Evolutionary conservation across 2,888 invertebrate genomes (phyloP).

Genomic region (Eumerus sabulonum): DNA sequence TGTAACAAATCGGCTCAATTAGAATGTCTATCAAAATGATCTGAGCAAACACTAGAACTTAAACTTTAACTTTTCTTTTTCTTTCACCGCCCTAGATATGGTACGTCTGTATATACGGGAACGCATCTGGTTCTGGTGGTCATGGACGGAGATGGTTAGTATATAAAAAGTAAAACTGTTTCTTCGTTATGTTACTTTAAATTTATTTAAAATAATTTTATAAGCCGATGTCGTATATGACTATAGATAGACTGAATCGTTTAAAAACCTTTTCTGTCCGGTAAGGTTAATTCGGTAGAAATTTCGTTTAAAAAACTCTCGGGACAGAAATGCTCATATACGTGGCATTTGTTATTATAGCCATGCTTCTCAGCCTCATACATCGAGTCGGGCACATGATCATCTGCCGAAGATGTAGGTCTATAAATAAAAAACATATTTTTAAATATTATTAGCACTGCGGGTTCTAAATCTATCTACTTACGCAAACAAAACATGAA

Average conservation of each 20-base stretch:
- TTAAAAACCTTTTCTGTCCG: too few relatives aligned
- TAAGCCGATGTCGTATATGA: too few relatives aligned
- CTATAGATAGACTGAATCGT: too few relatives aligned
- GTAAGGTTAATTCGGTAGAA: conserved; percentile 33
- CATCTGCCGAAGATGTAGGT: conserved; percentile 82
- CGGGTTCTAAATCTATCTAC: conserved; percentile 71
- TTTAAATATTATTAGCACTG: neutral
- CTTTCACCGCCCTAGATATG: conserved; percentile 28
- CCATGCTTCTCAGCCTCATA: conserved; percentile 82
- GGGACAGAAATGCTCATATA: conserved; percentile 80
- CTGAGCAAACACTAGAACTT: conserved; percentile 19
- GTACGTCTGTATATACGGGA: neutral
- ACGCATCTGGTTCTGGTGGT: too few relatives aligned
- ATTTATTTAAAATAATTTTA: too few relatives aligned
- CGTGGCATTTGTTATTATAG: conserved; percentile 79
- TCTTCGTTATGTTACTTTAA: too few relatives aligned
- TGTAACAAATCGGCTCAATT: conserved; percentile 38
- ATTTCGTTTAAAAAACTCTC: conserved; percentile 81
- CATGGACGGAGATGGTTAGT: too few relatives aligned
- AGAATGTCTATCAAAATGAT: conserved; percentile 29
- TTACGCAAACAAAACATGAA: conserved; percentile 86
- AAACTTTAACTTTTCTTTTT: conserved; percentile 35
- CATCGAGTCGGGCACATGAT: conserved; percentile 80
- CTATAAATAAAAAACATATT: conserved; percentile 78
- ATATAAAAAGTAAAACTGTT: too few relatives aligned